Evolutionary conservation across 2,113 vertebrate species (phyloP), one percentile per base, ranked within the genome.

Genomic region (Gorsachius goisagi): DNA sequence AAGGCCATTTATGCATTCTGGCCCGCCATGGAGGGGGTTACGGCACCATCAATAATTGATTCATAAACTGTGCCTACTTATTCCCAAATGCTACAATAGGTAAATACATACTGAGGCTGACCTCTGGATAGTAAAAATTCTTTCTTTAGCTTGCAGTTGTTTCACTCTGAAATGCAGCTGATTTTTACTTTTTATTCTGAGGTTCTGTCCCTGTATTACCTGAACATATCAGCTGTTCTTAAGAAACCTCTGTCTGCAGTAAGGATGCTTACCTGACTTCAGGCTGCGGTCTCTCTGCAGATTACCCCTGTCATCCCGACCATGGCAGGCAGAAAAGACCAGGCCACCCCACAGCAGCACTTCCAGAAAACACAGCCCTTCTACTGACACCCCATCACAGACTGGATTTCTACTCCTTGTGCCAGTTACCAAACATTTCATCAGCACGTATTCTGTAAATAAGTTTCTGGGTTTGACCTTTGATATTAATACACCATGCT

Each of bases 41-140:
- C 77, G 92, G 75, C 73, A 92, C 64, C 89, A 97, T 98, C 96
- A 98, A 97, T 97, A 97, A 98, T 88, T 92, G 85, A 97, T 97
- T 78, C 72, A 93, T 97, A 97, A 97, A 94, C 89, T 87, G 69
- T 95, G 86, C 76, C 87, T 87, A 79, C 93, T 95, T 97, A 97
- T 97, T 97, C 95, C 90, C 94, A 94, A 96, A 96, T 86, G 93
- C 89, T 84, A 83, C 91, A 92, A 74, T 66, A 97, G 90, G 90
- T 96, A 98, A 97, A 97, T 69, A 91, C 62, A 62, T 64, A 79
- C 44, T 35, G 50, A 85, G 68, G 9, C 28, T 77, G 78, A 91
- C 91, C 89, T 97, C 56, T 17, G 39, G 56, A 30, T 72, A 94
- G 79, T 35, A 79, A 92, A 96, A 96, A 64, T 6, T 52, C 19